Evolutionary conservation across 2,888 invertebrate species (phyloP), one percentile per base, ranked within the genome.

Genomic region (Acrobeloides nanus): DNA sequence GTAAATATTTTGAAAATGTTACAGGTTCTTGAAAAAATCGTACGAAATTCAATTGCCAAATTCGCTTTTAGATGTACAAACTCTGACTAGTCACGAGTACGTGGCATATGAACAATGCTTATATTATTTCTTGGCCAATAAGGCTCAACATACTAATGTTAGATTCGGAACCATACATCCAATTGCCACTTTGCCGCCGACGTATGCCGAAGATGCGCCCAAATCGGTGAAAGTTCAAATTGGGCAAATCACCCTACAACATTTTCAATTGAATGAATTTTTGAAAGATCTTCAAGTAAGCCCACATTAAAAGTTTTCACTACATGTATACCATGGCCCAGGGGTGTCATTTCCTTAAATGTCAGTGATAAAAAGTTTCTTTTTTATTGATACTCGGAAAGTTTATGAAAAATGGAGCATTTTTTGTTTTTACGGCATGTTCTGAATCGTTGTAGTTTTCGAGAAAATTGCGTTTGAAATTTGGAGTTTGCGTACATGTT

Each of bases 201-300:
- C 58, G 45, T 68, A 62, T 45, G 40, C 61, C 20, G 54, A 50
- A 15, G 51, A 60, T 29, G 58, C 62, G 20, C 34, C 41, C 21
- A 15, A 48, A 5, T 45, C 34, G n/a, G 62, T 72, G 27, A 58
- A 53, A 8, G 54, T 72, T 33, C 55, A 55, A 35, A 60, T 70
- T 49, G 57, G 62, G 5, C 66, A 72, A 40, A 58, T 72, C 41
- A 68, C 68, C 3, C 61, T 72, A 18, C 72, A 72, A 38, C 69
- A 72, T 46, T 69, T 68, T 44, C 70, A 70, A 40, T 47, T 72
- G 57, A 72, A 73, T 49, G 72, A 72, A 46, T 64, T 66, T 46
- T 37, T 69, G 38, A 68, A 67, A 48, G 69, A 73, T 50, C 57
- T 72, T 33, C n/a, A n/a, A n/a, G n/a, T n/a, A n/a, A n/a, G n/a